Conservation (phyloP, 2,797 vertebrate species). For the Pipistrellus pipistrellus region DNA sequence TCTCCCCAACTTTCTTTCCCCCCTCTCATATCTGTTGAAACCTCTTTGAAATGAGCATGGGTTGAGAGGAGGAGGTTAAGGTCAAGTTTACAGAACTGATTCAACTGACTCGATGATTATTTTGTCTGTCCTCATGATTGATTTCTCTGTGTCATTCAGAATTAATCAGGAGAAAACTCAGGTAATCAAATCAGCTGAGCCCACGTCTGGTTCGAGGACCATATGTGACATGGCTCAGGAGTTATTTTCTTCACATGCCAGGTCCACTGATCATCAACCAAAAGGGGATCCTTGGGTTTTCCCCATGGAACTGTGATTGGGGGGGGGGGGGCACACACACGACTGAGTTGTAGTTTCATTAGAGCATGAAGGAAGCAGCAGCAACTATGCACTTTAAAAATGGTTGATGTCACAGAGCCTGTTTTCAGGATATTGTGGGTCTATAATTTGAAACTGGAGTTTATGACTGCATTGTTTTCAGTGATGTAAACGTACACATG, state of each 20-base stretch:
- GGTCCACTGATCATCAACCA: constrained; percentile 70
- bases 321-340: not conserved
- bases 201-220: constrained; percentile 48
- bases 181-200: constrained; percentile 75
- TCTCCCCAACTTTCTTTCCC: not conserved
- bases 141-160: constrained; percentile 77
- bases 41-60: constrained; percentile 28
- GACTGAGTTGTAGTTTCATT: not conserved
- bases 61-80: constrained; percentile 63
- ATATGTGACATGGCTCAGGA: constrained; percentile 60
- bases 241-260: constrained; percentile 77
- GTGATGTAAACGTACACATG: not conserved
- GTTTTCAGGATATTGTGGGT: not conserved
- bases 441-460: not conserved
- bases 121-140: constrained; percentile 76
- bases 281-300: not conserved
- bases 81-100: constrained; percentile 77
- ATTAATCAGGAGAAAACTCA: constrained; percentile 78
- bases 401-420: not conserved
- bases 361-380: not conserved
- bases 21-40: not conserved
- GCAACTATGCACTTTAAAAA: not conserved
- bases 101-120: constrained; percentile 70
- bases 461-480: not conserved
- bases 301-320: constrained; percentile 9